These are phyloP conservation scores for Oreortyx pictus DNA, from an alignment of 2,797 vertebrate species.

Conservation along the genomic window DNA sequence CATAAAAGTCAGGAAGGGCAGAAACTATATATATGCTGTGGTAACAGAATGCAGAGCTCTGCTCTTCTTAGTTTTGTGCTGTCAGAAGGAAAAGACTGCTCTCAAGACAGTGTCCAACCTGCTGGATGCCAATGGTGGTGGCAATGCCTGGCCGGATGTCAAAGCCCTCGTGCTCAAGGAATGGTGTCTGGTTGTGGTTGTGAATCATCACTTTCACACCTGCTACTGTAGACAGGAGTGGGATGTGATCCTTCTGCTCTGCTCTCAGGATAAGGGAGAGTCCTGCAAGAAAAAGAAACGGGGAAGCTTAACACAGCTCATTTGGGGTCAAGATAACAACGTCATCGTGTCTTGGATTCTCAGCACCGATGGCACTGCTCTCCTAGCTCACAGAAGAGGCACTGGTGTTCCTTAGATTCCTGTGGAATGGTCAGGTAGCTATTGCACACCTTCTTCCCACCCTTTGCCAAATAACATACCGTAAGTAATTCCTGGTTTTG, in stretches of 20 bases:
- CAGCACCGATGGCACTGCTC: neutral
- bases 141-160: conserved; percentile 74
- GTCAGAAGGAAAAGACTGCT: neutral
- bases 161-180: conserved; percentile 78
- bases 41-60: neutral
- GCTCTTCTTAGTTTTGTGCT: neutral
- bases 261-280: conserved; percentile 73
- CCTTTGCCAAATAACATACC: conserved; percentile 26
- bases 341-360: accelerated
- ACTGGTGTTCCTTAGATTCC: neutral
- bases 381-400: neutral
- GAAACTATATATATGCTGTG: accelerated
- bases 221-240: conserved; percentile 64
- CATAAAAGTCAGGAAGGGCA: neutral
- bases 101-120: conserved; percentile 41
- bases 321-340: neutral
- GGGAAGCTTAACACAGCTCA: accelerated
- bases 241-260: conserved; percentile 70
- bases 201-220: conserved; percentile 78
- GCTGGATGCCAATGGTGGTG: conserved; percentile 69
- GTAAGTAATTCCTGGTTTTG: conserved; percentile 58
- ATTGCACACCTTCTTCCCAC: neutral
- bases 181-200: conserved; percentile 66
- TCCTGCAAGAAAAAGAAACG: conserved; percentile 30
- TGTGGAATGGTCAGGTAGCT: neutral